A percentile compares a stretch with the other conserved stretches of the same genome.
phyloP scores from a whole-genome alignment of 2,113 vertebrate species.

The Hystrix brachyura region DNA sequence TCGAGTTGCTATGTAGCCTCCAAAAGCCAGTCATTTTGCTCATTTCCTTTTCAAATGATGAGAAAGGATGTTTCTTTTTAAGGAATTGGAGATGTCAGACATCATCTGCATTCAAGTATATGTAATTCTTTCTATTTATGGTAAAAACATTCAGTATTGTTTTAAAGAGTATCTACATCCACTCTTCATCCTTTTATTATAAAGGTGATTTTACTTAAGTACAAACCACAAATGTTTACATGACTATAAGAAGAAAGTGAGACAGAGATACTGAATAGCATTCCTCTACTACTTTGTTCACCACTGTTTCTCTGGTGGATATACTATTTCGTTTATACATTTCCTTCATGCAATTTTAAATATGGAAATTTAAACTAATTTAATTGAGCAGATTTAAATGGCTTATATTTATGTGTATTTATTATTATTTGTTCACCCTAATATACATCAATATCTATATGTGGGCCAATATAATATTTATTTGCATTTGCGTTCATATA shows the following conservation, averaged over 20 bases:
- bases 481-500: background rate
- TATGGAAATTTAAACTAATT: background rate
- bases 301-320: background rate
- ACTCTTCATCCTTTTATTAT: background rate
- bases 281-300: background rate
- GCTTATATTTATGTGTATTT: background rate
- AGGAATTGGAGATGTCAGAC: slow-evolving; percentile 46
- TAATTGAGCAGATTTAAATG: background rate
- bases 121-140: slow-evolving; percentile 51
- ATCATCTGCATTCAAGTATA: slow-evolving; percentile 59
- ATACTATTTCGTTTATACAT: background rate
- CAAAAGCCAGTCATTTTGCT: background rate
- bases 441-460: background rate
- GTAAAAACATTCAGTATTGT: slow-evolving; percentile 51
- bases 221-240: background rate
- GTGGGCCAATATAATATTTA: background rate
- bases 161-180: slow-evolving; percentile 42
- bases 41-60: slow-evolving; percentile 6
- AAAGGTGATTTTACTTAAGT: slow-evolving; percentile 72
- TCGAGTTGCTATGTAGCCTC: background rate
- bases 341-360: background rate
- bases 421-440: slow-evolving; percentile 2
- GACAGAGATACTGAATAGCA: slow-evolving; percentile 35
- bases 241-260: slow-evolving; percentile 64
- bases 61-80: background rate